phyloP scores from a whole-genome alignment of 2,797 vertebrate genomes.

The Peromyscus aztecus region DNA sequence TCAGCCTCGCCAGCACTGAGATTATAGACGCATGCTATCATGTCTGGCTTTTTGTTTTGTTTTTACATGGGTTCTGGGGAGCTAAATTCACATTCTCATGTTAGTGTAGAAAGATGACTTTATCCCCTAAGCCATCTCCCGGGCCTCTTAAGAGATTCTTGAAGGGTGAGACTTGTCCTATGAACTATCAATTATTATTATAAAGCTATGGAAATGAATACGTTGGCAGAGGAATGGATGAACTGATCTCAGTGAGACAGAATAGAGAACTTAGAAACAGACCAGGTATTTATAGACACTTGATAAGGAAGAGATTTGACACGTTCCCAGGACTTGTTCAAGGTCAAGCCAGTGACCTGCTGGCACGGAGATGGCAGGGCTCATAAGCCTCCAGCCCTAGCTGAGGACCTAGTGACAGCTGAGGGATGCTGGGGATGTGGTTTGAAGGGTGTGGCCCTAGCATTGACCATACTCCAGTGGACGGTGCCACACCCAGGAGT shows the following conservation, averaged over 20 bases:
- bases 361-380: background rate
- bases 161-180: background rate
- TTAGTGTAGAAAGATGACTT: too few species aligned
- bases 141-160: background rate
- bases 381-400: background rate
- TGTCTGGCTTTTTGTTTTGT: background rate
- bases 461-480: background rate
- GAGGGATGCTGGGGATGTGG: background rate
- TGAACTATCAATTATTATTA: background rate
- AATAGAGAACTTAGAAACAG: background rate
- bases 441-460: background rate
- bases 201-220: constrained; percentile 38
- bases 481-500: background rate
- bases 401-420: too few species aligned
- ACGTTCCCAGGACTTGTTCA: background rate
- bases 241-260: background rate
- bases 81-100: background rate
- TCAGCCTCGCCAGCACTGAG: background rate
- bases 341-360: background rate
- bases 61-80: background rate
- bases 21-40: background rate
- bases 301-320: background rate
- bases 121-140: background rate
- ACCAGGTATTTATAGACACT: background rate
- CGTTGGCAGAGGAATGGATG: background rate